Evolutionary conservation across 2,113 vertebrate genomes (phyloP).

Genomic region (Amazona vittata): DNA sequence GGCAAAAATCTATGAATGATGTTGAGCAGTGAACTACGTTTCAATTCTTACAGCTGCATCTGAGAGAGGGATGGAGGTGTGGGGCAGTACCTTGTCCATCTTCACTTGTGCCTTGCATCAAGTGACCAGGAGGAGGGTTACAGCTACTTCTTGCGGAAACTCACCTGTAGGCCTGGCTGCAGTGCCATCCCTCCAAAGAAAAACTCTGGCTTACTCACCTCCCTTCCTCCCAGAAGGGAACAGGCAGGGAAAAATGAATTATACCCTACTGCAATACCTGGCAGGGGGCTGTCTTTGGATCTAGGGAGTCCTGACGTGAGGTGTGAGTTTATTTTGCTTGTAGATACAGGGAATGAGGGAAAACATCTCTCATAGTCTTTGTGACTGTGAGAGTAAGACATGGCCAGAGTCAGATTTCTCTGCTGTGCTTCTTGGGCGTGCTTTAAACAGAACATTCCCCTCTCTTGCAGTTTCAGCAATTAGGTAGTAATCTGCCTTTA

Average conservation of each 20-base stretch:
- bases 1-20: neutral
- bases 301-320: neutral
- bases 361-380: neutral
- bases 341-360: neutral
- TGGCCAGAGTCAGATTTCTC: too few species aligned
- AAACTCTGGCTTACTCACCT: neutral
- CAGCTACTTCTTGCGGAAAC: neutral
- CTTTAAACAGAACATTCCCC: neutral
- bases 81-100: neutral
- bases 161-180: too few species aligned
- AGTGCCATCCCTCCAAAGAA: fast-evolving
- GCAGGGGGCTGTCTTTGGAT: neutral
- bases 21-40: neutral
- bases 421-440: neutral
- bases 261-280: neutral
- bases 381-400: neutral
- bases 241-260: fast-evolving
- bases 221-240: neutral
- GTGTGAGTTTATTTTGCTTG: neutral
- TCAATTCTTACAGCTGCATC: fast-evolving
- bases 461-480: neutral
- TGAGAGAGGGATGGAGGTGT: too few species aligned
- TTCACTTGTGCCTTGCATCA: neutral
- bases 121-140: neutral
- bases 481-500: neutral